phyloP scores from a whole-genome alignment of 2,888 invertebrate genomes.

The Thera britannica region DNA sequence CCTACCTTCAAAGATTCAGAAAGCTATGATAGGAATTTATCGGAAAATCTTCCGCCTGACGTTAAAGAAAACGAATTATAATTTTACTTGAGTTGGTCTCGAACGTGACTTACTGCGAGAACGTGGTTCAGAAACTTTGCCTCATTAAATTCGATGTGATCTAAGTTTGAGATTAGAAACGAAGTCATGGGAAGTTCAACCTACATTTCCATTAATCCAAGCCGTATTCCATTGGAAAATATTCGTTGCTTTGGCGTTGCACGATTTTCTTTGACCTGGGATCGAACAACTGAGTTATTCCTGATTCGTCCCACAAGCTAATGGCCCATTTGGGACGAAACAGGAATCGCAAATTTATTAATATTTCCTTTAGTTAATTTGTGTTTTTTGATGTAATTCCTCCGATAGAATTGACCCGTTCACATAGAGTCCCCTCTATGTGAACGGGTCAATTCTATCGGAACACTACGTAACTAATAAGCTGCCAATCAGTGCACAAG shows the following conservation, averaged over 20 bases:
- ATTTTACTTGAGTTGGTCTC: constrained; percentile 33
- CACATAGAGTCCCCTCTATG: too few species aligned
- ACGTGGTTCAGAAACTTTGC: constrained; percentile 54
- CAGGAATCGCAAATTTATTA: too few species aligned
- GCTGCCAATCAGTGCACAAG: too few species aligned
- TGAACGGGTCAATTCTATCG: too few species aligned
- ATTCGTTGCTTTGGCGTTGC: not conserved
- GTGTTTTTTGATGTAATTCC: too few species aligned
- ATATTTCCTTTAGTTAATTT: too few species aligned
- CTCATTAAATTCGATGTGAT: constrained; percentile 50
- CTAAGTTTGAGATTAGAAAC: constrained; percentile 43
- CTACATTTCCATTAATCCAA: constrained; percentile 10
- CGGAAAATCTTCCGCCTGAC: constrained; percentile 14
- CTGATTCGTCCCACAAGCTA: too few species aligned
- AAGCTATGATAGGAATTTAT: constrained; percentile 4
- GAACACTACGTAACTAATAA: too few species aligned
- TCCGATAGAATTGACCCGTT: too few species aligned
- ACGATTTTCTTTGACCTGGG: too few species aligned
- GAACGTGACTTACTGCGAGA: constrained; percentile 52
- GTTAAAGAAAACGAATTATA: constrained; percentile 30
- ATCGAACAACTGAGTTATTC: too few species aligned
- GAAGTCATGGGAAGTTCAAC: not conserved
- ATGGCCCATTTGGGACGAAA: too few species aligned
- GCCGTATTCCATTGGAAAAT: not conserved
- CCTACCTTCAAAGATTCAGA: not conserved